Conservation (phyloP, 1,140 invertebrate genomes). For the Trichoplusia ni region DNA sequence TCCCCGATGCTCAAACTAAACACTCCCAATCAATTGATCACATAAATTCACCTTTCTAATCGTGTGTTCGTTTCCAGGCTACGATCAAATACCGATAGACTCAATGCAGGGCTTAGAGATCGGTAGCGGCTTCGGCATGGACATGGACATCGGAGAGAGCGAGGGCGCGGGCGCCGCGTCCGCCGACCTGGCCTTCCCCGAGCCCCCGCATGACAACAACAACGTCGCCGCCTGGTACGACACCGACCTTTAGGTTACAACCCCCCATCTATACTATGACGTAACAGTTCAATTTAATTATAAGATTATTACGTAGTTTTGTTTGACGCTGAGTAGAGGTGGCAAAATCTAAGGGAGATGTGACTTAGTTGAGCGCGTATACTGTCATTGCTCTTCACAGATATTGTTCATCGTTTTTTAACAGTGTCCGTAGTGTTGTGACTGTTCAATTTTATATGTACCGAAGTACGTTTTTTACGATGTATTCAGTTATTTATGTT, state of each 20-base stretch:
- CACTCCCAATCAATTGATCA: neutral
- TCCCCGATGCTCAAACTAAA: neutral
- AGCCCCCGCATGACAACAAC: constrained; percentile 94
- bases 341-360: too few relatives aligned
- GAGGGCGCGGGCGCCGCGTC: constrained; percentile 91
- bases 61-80: constrained; percentile 84
- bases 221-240: constrained; percentile 97
- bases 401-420: too few relatives aligned
- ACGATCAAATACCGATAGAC: constrained; percentile 98
- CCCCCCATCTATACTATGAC: neutral
- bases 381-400: too few relatives aligned
- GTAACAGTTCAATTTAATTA: constrained; percentile 14
- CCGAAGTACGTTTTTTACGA: neutral
- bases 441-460: too few relatives aligned
- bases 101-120: constrained; percentile 97
- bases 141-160: constrained; percentile 91
- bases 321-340: too few relatives aligned
- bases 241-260: constrained; percentile 90
- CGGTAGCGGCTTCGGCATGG: constrained; percentile 89
- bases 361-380: too few relatives aligned
- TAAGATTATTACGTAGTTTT: constrained; percentile 12
- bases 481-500: constrained; percentile 10
- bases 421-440: too few relatives aligned
- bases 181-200: constrained; percentile 90
- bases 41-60: neutral